Evolutionary conservation across 2,113 vertebrate species (phyloP).

Genomic region (Lophius piscatorius): DNA sequence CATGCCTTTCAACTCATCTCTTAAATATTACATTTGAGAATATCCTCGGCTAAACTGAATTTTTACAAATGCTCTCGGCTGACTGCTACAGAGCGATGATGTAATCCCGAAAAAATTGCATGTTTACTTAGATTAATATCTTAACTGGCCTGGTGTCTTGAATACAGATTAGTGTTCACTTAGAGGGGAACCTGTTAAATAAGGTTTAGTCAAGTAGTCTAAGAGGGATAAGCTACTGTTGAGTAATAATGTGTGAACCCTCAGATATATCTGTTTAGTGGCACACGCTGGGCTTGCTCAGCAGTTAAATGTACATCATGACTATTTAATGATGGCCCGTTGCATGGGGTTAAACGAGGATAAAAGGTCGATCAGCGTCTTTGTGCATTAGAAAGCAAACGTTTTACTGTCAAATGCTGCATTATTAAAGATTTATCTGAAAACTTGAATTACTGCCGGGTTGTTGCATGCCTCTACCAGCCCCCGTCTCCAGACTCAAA

Average conservation of each 20-base stretch:
- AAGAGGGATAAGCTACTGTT: background rate
- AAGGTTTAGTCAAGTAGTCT: background rate
- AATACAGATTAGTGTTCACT: slow-evolving; percentile 1
- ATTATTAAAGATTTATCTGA: slow-evolving; percentile 21
- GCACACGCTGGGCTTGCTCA: background rate
- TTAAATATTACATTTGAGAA: no score
- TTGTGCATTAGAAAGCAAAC: background rate
- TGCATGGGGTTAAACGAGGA: slow-evolving; percentile 11
- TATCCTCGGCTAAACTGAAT: no score
- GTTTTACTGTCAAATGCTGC: slow-evolving; percentile 5
- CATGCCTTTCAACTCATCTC: no score
- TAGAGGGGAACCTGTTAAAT: background rate
- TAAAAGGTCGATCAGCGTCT: slow-evolving; percentile 6
- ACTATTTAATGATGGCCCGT: slow-evolving; percentile 13
- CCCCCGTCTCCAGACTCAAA: no score
- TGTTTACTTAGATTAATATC: no score
- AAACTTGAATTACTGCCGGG: background rate
- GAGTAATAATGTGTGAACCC: slow-evolving; percentile 20
- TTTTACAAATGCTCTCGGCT: no score
- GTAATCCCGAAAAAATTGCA: slow-evolving; percentile 3
- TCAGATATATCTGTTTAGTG: slow-evolving; percentile 11
- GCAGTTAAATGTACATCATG: background rate
- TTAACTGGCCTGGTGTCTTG: background rate
- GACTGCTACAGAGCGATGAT: slow-evolving; percentile 3
- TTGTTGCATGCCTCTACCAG: background rate